A percentile compares a stretch with the other conserved stretches of the same genome.
Evolutionary conservation across 2,113 vertebrate species (phyloP).

Genomic region (Vidua macroura): DNA sequence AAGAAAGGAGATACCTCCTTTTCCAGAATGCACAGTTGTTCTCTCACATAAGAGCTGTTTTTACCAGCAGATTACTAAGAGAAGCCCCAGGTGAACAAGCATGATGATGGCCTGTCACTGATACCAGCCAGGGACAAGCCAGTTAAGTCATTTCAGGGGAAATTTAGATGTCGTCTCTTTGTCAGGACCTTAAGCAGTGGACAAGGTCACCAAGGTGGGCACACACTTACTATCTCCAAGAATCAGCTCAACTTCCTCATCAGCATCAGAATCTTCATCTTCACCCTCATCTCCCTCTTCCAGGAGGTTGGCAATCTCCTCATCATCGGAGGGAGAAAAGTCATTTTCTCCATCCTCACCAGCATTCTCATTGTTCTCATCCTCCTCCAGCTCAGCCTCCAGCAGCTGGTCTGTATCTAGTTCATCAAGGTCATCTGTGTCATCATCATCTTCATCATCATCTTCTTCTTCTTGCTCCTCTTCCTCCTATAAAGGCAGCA

Average conservation of each 20-base stretch:
- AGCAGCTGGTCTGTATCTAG: conserved; percentile 91
- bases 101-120: background rate
- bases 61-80: background rate
- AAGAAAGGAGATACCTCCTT: background rate
- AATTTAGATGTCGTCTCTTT: background rate
- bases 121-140: background rate
- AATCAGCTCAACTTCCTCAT: conserved; percentile 88
- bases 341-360: conserved; percentile 91
- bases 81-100: background rate
- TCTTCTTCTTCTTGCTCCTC: conserved; percentile 92
- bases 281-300: conserved; percentile 88
- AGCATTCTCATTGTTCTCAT: conserved; percentile 89
- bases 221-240: conserved; percentile 90
- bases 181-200: background rate
- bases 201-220: background rate
- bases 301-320: conserved; percentile 89
- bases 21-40: background rate
- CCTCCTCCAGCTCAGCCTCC: conserved; percentile 85
- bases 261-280: conserved; percentile 89
- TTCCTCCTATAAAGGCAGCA: conserved; percentile 78
- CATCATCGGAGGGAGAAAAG: conserved; percentile 91
- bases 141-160: background rate
- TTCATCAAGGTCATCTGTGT: conserved; percentile 89
- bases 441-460: conserved; percentile 90
- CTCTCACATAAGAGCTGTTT: background rate